These are phyloP conservation scores for Craterocephalus amniculus DNA, from an alignment of 2,797 vertebrate species.

Conservation along the genomic window DNA sequence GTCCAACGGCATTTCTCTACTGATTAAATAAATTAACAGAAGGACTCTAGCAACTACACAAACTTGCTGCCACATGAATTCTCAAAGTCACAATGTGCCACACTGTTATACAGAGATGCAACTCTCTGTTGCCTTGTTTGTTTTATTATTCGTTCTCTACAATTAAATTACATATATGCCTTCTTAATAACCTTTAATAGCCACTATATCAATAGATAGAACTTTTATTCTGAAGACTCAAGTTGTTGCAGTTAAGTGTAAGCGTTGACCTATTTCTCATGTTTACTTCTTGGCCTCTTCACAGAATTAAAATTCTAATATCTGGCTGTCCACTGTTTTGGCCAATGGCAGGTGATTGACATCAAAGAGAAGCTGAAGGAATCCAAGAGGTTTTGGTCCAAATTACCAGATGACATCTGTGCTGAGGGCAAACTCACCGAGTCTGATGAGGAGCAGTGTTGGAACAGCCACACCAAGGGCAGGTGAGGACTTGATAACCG, in stretches of 20 bases:
- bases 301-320: conserved; percentile 16
- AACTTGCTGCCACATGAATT: conserved; percentile 21
- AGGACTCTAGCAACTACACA: conserved; percentile 18
- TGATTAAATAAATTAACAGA: conserved; percentile 43
- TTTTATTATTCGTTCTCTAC: not conserved
- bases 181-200: not conserved
- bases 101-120: conserved; percentile 9
- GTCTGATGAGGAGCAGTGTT: conserved; percentile 92
- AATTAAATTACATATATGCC: not conserved
- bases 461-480: conserved; percentile 96
- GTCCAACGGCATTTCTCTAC: conserved; percentile 22
- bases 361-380: conserved; percentile 94
- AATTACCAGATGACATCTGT: conserved; percentile 92
- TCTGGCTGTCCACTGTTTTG: conserved; percentile 64
- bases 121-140: not conserved
- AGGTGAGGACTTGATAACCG: conserved; percentile 83
- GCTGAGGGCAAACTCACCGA: conserved; percentile 86
- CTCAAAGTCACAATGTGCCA: conserved; percentile 19
- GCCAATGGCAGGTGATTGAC: conserved; percentile 88
- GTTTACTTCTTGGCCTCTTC: conserved; percentile 6
- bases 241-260: not conserved
- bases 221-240: not conserved
- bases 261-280: conserved; percentile 4
- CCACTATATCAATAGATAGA: not conserved
- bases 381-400: conserved; percentile 95